Evolutionary conservation across 1,140 invertebrate genomes (phyloP).

Genomic region (Cydia strobilella): DNA sequence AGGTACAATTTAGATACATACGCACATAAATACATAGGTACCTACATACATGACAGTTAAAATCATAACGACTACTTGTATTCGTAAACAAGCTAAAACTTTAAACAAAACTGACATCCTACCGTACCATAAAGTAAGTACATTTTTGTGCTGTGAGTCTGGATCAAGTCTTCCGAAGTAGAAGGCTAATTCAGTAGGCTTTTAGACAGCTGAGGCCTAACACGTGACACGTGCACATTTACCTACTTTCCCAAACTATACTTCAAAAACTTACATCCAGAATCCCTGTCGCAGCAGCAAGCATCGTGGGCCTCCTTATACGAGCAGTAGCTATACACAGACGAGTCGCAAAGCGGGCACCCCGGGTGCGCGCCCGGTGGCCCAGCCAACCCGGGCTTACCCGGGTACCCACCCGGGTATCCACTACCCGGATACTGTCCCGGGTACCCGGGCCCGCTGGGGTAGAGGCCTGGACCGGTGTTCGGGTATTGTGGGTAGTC

Average conservation of each 20-base stretch:
- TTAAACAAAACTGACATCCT: too few relatives aligned
- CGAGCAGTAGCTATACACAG: conserved; percentile 87
- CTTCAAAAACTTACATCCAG: conserved; percentile 78
- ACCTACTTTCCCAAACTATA: neutral
- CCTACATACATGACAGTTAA: too few relatives aligned
- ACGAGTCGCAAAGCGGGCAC: conserved; percentile 87
- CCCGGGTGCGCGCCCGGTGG: conserved; percentile 70
- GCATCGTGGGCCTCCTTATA: conserved; percentile 87
- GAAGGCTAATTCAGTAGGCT: too few relatives aligned
- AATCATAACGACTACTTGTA: too few relatives aligned
- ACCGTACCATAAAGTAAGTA: too few relatives aligned
- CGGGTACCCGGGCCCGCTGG: conserved; percentile 38
- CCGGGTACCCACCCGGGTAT: conserved; percentile 41
- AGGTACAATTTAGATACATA: too few relatives aligned
- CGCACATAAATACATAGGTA: too few relatives aligned
- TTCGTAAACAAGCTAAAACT: too few relatives aligned
- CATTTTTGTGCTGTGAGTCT: too few relatives aligned
- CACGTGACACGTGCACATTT: too few relatives aligned
- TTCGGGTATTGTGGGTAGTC: conserved; percentile 40
- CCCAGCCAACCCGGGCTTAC: conserved; percentile 40
- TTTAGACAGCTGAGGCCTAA: too few relatives aligned
- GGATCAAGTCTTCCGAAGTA: too few relatives aligned
- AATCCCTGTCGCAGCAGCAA: conserved; percentile 83
- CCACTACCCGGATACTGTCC: conserved; percentile 49
- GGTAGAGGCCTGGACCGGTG: conserved; percentile 33